Conservation (phyloP, 2,797 vertebrate genomes). For the Amazona finschi region DNA sequence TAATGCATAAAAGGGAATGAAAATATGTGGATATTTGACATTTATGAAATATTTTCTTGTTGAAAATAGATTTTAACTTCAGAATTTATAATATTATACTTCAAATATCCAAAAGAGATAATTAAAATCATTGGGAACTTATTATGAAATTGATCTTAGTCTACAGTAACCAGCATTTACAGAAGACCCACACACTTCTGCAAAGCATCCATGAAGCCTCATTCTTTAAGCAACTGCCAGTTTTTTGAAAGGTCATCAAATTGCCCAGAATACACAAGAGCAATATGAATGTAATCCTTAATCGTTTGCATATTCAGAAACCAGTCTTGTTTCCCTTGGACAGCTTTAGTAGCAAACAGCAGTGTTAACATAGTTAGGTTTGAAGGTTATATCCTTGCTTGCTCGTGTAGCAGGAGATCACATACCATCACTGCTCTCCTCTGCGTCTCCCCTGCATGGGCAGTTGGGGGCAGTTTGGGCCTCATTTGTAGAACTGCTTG, state of each 20-base stretch:
- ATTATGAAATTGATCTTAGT: neutral
- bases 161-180: neutral
- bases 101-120: neutral
- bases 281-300: neutral
- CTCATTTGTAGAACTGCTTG: neutral
- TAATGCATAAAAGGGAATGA: neutral
- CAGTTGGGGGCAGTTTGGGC: neutral
- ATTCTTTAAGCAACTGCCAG: neutral
- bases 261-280: neutral
- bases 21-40: neutral
- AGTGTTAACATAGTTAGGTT: neutral
- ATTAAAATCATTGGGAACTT: neutral
- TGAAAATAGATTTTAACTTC: neutral
- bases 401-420: neutral
- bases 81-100: neutral
- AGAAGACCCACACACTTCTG: neutral
- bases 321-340: neutral
- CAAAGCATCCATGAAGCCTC: neutral
- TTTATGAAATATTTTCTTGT: neutral
- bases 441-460: rapidly evolving
- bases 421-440: neutral
- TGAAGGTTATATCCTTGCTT: neutral
- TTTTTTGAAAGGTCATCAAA: neutral
- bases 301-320: neutral
- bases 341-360: neutral